phyloP scores from a whole-genome alignment of 2,888 invertebrate genomes.

The Drosophila meridiana region DNA sequence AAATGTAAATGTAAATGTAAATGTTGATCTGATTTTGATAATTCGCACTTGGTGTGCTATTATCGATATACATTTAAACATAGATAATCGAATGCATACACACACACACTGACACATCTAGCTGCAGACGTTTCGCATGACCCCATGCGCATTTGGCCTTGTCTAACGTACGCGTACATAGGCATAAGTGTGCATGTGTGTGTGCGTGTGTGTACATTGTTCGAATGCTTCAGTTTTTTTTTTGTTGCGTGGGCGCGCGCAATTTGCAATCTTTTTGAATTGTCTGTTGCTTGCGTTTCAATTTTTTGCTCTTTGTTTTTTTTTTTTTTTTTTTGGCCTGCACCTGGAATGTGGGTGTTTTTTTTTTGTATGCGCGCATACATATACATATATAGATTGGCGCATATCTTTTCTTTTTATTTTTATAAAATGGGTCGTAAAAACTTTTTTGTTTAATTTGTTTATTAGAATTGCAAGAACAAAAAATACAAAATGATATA shows the following conservation, averaged over 20 bases:
- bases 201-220: slow-evolving; percentile 25
- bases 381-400: neutral
- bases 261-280: slow-evolving; percentile 19
- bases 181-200: neutral
- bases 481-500: neutral
- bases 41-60: slow-evolving; percentile 29
- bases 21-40: slow-evolving; percentile 46
- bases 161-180: slow-evolving; percentile 11
- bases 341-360: slow-evolving; percentile 13
- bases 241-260: slow-evolving; percentile 30
- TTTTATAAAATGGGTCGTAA: neutral
- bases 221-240: slow-evolving; percentile 14
- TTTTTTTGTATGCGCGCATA: slow-evolving; percentile 3
- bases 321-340: neutral
- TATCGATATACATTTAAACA: slow-evolving; percentile 26
- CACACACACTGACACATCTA: neutral
- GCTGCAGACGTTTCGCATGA: slow-evolving; percentile 43
- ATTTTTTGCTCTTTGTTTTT: slow-evolving; percentile 1
- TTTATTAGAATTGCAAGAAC: neutral
- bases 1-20: neutral
- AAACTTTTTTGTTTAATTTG: neutral
- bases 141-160: slow-evolving; percentile 58
- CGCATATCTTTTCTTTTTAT: neutral
- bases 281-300: slow-evolving; percentile 11
- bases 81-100: slow-evolving; percentile 18